A percentile compares a stretch with the other conserved stretches of the same genome.
Conservation (phyloP, 1,140 invertebrate species). For the Marisa cornuarietis region DNA sequence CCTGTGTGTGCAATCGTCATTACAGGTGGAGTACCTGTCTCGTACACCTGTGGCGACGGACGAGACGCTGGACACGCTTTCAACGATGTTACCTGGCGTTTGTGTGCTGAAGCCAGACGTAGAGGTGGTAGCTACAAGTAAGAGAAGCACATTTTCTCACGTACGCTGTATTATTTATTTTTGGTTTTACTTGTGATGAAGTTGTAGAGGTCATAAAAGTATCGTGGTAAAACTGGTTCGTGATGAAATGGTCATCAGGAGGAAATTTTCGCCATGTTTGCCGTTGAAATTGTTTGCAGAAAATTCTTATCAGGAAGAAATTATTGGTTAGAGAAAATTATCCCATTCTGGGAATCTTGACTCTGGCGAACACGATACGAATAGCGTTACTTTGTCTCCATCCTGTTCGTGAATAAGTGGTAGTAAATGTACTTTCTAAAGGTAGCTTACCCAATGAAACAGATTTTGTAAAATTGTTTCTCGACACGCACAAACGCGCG, state of each 20-base stretch:
- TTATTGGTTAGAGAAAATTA: too few species aligned
- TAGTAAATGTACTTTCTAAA: background rate
- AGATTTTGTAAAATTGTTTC: background rate
- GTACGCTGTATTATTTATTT: too few species aligned
- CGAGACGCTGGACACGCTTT: background rate
- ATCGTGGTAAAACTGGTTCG: too few species aligned
- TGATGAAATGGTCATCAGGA: too few species aligned
- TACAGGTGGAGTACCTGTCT: constrained; percentile 19
- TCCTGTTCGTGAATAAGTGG: background rate
- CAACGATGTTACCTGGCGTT: background rate
- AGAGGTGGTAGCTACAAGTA: background rate
- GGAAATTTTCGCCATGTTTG: too few species aligned
- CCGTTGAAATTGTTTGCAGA: too few species aligned
- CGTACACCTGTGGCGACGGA: background rate
- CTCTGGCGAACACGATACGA: background rate
- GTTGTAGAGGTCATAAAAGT: too few species aligned
- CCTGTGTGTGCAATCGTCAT: background rate
- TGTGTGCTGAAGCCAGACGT: constrained; percentile 5
- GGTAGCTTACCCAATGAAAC: background rate
- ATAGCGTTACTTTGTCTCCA: background rate
- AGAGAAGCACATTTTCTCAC: background rate
- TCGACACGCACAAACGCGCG: background rate
- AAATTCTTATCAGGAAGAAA: too few species aligned
- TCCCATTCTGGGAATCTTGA: background rate
- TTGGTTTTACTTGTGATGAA: too few species aligned